A percentile compares a stretch with the other conserved stretches of the same genome.
Conservation (phyloP, 2,113 vertebrate species). For the Xiphophorus hellerii region DNA sequence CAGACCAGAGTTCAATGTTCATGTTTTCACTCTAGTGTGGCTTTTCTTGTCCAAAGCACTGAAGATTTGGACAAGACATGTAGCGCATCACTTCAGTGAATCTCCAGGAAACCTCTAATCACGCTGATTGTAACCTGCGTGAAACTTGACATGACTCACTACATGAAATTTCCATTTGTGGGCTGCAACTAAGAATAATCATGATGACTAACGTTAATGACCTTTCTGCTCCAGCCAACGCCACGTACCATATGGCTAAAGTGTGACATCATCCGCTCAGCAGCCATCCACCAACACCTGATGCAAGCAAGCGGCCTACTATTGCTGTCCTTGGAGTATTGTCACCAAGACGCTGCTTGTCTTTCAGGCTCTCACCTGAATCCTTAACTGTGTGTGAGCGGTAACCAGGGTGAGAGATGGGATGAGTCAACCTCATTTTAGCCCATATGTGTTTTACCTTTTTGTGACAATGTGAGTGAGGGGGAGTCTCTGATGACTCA, state of each 20-base stretch:
- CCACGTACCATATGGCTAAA: conserved; percentile 9
- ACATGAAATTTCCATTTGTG: conserved; percentile 64
- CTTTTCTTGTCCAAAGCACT: neutral
- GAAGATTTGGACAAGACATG: neutral
- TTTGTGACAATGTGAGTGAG: neutral
- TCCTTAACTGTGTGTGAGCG: neutral
- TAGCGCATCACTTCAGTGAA: neutral
- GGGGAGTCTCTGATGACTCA: neutral
- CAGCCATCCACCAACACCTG: conserved; percentile 61
- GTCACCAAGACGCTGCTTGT: neutral
- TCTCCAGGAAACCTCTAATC: conserved; percentile 10
- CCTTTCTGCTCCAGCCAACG: conserved; percentile 59
- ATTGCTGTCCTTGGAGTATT: conserved; percentile 30
- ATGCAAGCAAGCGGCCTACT: conserved; percentile 20
- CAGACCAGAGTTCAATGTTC: neutral
- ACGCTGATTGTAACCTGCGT: conserved; percentile 39
- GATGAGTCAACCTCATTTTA: neutral
- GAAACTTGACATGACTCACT: conserved; percentile 59
- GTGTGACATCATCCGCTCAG: conserved; percentile 47
- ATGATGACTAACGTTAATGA: conserved; percentile 72
- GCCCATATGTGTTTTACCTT: neutral
- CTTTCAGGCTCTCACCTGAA: neutral
- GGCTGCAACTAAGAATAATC: conserved; percentile 62
- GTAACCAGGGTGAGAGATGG: neutral
- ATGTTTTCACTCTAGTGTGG: neutral